A percentile compares a stretch with the other conserved stretches of the same genome.
Evolutionary conservation across 2,888 invertebrate genomes (phyloP).

Genomic region (Dasypogon diadema): DNA sequence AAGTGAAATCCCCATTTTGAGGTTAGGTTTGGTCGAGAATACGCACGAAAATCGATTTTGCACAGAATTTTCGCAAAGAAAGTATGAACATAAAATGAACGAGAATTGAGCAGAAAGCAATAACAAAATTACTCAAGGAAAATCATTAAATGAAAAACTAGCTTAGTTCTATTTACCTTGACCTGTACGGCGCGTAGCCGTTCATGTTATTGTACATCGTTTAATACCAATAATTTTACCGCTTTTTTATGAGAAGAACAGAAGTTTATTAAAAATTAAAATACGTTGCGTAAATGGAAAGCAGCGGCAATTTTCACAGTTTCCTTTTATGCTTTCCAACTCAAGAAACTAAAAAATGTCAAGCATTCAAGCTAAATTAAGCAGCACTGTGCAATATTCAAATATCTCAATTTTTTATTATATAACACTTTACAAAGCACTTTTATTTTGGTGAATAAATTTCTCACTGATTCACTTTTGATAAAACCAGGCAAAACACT

Average conservation of each 20-base stretch:
- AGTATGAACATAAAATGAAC: background rate
- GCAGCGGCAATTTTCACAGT: background rate
- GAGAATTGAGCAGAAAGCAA: background rate
- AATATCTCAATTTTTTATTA: background rate
- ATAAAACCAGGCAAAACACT: background rate
- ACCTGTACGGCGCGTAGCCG: constrained; percentile 58
- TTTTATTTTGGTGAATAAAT: background rate
- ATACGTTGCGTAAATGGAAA: constrained; percentile 13
- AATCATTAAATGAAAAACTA: constrained; percentile 4
- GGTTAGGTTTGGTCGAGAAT: constrained; percentile 46
- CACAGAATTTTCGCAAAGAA: constrained; percentile 26
- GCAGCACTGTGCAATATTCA: background rate
- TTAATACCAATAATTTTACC: constrained; percentile 25
- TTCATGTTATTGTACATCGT: constrained; percentile 58
- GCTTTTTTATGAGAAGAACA: background rate
- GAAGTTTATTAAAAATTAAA: background rate
- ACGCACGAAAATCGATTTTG: constrained; percentile 53
- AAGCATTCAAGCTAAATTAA: background rate
- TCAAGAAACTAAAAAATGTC: background rate
- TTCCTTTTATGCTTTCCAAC: background rate
- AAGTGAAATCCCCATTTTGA: constrained; percentile 41
- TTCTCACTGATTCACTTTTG: background rate
- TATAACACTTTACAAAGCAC: background rate
- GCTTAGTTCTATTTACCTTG: constrained; percentile 57
- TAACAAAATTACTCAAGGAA: background rate